Evolutionary conservation across 2,113 vertebrate species (phyloP).

Genomic region (Lophura nycthemera): DNA sequence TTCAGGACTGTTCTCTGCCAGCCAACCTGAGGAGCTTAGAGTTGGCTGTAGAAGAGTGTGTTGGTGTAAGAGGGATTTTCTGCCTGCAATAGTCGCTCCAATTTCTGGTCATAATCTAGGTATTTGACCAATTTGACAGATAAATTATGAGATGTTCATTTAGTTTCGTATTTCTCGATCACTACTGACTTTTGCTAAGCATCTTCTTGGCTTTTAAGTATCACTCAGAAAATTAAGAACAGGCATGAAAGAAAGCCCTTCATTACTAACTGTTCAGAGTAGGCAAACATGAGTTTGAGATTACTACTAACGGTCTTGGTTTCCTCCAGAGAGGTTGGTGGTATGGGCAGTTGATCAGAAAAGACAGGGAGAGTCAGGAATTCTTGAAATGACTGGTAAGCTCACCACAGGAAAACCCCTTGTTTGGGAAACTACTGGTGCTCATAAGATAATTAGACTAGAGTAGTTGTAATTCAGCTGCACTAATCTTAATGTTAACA

Average conservation of each 20-base stretch:
- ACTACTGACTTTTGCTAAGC: background rate
- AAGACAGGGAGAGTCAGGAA: background rate
- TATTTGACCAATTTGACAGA: background rate
- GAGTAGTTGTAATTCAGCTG: background rate
- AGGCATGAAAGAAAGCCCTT: background rate
- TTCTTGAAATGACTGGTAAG: background rate
- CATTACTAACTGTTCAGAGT: background rate
- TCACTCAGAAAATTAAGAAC: background rate
- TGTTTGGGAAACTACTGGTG: background rate
- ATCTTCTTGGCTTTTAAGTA: background rate
- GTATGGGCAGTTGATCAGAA: background rate
- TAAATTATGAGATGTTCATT: background rate
- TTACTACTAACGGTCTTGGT: background rate
- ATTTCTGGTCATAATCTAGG: background rate
- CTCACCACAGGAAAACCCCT: background rate
- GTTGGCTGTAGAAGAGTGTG: background rate
- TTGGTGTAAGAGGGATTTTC: background rate
- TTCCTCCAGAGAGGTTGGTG: background rate
- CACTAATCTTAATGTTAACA: background rate
- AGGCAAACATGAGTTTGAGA: background rate
- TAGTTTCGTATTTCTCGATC: background rate
- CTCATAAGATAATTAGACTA: background rate
- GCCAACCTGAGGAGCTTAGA: background rate
- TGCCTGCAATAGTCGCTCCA: background rate
- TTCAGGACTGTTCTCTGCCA: background rate